Base-by-base conservation (phyloP, 2,888 invertebrate species). In the Drosophila antonietae region DNA sequence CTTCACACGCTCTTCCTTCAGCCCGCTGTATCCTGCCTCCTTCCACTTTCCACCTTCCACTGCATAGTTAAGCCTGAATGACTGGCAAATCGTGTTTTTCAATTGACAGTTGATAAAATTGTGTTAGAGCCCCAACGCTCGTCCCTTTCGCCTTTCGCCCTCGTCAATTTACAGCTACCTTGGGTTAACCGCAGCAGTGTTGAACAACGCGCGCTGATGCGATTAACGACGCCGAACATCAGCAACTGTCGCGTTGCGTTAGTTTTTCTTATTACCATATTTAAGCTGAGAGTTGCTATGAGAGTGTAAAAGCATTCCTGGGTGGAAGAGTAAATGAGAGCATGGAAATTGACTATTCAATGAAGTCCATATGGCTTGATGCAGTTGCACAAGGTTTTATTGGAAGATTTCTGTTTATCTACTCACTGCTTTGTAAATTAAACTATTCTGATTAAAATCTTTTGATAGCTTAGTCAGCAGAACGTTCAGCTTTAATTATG, bases 71-170 rank as follows among this genome's bases (percentile, higher is more conserved):
- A 68, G 59, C 47, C 67, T 65, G 76, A 68, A 68, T 67, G 78
- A 68, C 78, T 75, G 76, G 72, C 75, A 87, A 87, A 88, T 80
- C 75, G 75, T 63, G 75, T 81, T 84, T 80, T 81, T 68, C 80
- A 80, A 89, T 87, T 83, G 87, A 85, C 83, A 87, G 84, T 87
- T 74, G 65, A 73, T 72, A 65, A 80, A 89, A 89, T 89, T 87
- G 84, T 70, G 65, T 87, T 89, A 73, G 61, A 31, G 33, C n/a
- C 3, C 15, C 15, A 15, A 33, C 6, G 12, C 9, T 49, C 53
- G 2, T 44, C 20, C 23, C 43, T 15, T 20, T 20, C 51, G n/a
- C 10, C 33, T 2, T 12, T n/a, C 18, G 12, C 18, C 33, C 3
- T 33, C 51, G 12, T 33, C 33, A 33, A 33, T 20, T 51, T 44